Conservation (phyloP, 2,797 vertebrate genomes). For the Microhierax caerulescens region DNA sequence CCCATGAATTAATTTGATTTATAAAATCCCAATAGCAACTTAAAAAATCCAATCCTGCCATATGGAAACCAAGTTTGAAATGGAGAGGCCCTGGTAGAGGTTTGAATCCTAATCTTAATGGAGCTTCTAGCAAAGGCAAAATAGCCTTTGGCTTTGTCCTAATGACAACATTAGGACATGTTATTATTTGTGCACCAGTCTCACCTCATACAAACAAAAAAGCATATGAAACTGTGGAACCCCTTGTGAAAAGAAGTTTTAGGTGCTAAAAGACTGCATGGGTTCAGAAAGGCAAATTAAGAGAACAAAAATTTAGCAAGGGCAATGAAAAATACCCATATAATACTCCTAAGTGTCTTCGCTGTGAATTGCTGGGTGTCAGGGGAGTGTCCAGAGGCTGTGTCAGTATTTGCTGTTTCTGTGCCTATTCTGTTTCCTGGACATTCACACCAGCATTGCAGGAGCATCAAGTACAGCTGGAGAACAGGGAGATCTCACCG, state of each 20-base stretch:
- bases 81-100: background rate
- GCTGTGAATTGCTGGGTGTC: background rate
- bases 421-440: background rate
- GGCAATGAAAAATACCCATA: fast-evolving
- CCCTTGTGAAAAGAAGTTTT: background rate
- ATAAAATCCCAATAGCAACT: background rate
- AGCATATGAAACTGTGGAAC: background rate
- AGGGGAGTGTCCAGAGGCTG: background rate
- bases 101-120: background rate
- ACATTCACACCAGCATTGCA: fast-evolving
- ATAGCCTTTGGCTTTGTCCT: background rate
- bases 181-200: background rate
- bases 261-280: background rate
- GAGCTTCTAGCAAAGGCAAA: background rate
- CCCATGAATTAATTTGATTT: background rate
- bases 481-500: background rate
- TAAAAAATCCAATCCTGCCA: background rate
- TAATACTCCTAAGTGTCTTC: background rate
- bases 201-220: background rate
- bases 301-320: background rate
- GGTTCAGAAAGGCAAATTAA: background rate
- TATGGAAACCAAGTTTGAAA: background rate
- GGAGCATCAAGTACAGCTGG: background rate
- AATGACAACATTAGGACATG: background rate
- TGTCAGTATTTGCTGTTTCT: background rate